Evolutionary conservation across 1,140 invertebrate genomes (phyloP).

Genomic region (Papilio machaon): DNA sequence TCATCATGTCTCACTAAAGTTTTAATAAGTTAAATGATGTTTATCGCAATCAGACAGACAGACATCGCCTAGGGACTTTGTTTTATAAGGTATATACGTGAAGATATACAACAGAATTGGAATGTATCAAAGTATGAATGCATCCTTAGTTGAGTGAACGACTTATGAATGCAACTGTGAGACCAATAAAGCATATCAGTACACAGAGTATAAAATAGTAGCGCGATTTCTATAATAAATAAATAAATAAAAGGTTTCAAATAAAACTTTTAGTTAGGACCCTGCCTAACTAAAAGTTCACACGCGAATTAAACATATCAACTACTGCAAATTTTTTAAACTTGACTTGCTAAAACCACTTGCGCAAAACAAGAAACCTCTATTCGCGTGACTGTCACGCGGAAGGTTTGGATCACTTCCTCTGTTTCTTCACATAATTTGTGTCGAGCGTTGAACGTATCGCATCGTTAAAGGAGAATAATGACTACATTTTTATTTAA

Average conservation of each 20-base stretch:
- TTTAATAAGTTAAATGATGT: too few species aligned
- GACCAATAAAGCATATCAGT: too few species aligned
- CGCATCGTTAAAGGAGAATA: conserved; percentile 46
- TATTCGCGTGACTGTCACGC: conserved; percentile 64
- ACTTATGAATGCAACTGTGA: too few species aligned
- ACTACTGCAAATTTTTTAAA: neutral
- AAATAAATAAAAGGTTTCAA: neutral
- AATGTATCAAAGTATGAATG: too few species aligned
- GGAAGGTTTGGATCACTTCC: conserved; percentile 73
- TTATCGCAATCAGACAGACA: too few species aligned
- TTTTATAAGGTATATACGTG: too few species aligned
- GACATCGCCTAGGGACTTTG: too few species aligned
- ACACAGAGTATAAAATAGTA: too few species aligned
- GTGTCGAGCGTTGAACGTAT: conserved; percentile 57
- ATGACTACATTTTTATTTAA: conserved; percentile 25
- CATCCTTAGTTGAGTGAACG: too few species aligned
- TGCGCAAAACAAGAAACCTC: conserved; percentile 42
- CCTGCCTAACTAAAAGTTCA: neutral
- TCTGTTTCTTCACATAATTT: conserved; percentile 73
- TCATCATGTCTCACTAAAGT: too few species aligned
- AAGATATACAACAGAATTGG: too few species aligned
- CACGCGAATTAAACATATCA: neutral
- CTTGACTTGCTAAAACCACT: neutral
- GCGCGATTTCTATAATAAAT: neutral
- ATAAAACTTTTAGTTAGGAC: too few species aligned